phyloP scores from a whole-genome alignment of 37 sponge, comb jelly and placozoan genomes.

The Diacarnus erythraeanus region DNA sequence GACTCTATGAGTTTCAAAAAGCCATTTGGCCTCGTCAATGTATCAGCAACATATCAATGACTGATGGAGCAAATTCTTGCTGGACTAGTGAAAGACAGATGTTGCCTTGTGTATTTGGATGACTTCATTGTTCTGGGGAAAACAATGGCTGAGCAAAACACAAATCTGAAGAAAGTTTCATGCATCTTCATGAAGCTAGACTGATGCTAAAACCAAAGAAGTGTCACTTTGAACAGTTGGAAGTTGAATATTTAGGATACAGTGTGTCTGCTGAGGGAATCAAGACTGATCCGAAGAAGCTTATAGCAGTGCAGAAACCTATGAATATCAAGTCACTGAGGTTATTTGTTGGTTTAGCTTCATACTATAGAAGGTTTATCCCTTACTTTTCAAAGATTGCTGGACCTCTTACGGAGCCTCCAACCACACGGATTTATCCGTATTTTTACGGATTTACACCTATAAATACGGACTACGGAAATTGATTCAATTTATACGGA shows the following conservation, averaged over 20 bases:
- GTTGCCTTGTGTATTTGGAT: slow-evolving; percentile 47
- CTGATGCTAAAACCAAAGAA: slow-evolving; percentile 45
- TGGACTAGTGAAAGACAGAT: not conserved
- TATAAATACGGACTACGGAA: too few species aligned
- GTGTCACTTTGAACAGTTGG: not conserved
- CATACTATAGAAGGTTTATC: slow-evolving; percentile 14
- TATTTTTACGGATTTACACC: too few species aligned
- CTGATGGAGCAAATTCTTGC: slow-evolving; percentile 28
- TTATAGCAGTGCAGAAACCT: not conserved
- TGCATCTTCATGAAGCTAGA: not conserved
- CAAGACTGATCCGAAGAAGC: not conserved
- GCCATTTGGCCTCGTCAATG: slow-evolving; percentile 27
- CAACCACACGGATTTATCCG: too few species aligned
- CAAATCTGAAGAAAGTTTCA: slow-evolving; percentile 10
- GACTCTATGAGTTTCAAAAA: slow-evolving; percentile 29
- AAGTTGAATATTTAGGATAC: slow-evolving; percentile 33
- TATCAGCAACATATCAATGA: slow-evolving; percentile 33
- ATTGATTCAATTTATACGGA: too few species aligned
- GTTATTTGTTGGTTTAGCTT: slow-evolving; percentile 22
- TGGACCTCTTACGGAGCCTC: not conserved
- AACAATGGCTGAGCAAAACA: slow-evolving; percentile 23
- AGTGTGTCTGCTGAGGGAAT: slow-evolving; percentile 37
- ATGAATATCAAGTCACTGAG: too few species aligned
- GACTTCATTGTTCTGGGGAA: slow-evolving; percentile 17
- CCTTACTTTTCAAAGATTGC: not conserved